These are phyloP conservation scores for Trissolcus japonicus DNA, from an alignment of 2,888 invertebrate species.

Conservation along the genomic window DNA sequence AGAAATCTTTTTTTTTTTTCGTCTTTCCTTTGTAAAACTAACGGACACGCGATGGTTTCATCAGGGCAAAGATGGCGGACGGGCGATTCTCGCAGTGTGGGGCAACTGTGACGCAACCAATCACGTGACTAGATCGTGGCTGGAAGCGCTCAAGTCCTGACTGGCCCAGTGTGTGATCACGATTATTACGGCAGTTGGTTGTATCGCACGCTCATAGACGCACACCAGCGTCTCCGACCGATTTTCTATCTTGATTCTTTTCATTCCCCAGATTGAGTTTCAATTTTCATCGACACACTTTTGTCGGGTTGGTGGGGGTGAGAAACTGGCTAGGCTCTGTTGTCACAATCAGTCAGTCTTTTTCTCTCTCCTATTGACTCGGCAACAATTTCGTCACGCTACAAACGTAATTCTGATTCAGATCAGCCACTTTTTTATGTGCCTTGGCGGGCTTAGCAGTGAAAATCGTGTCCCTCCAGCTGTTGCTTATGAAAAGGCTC, in stretches of 20 bases:
- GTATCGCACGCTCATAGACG: slow-evolving; percentile 50
- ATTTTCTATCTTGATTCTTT: slow-evolving; percentile 40
- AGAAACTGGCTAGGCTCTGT: slow-evolving; percentile 82
- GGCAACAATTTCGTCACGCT: slow-evolving; percentile 74
- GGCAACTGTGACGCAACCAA: slow-evolving; percentile 74
- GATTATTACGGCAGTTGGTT: slow-evolving; percentile 71
- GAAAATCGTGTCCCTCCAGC: slow-evolving; percentile 74
- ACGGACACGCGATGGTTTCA: slow-evolving; percentile 53
- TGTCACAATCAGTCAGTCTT: slow-evolving; percentile 82
- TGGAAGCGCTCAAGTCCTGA: slow-evolving; percentile 64
- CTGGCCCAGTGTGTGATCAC: slow-evolving; percentile 64
- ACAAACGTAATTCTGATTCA: neutral
- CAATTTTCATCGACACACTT: slow-evolving; percentile 20
- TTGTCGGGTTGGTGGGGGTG: slow-evolving; percentile 80
- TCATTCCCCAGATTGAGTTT: slow-evolving; percentile 29
- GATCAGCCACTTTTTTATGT: neutral
- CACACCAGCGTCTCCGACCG: slow-evolving; percentile 14
- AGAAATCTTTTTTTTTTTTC: too few relatives aligned
- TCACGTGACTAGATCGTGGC: slow-evolving; percentile 75
- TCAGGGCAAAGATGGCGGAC: slow-evolving; percentile 70
- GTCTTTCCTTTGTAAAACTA: slow-evolving; percentile 20
- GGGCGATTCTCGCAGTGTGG: slow-evolving; percentile 66
- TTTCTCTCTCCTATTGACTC: slow-evolving; percentile 87
- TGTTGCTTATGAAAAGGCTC: slow-evolving; percentile 67
- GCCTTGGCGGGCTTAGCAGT: slow-evolving; percentile 71